A percentile compares a stretch with the other conserved stretches of the same genome.
phyloP scores from a whole-genome alignment of 1,140 invertebrate species.

The Meloidogyne chitwoodi region DNA sequence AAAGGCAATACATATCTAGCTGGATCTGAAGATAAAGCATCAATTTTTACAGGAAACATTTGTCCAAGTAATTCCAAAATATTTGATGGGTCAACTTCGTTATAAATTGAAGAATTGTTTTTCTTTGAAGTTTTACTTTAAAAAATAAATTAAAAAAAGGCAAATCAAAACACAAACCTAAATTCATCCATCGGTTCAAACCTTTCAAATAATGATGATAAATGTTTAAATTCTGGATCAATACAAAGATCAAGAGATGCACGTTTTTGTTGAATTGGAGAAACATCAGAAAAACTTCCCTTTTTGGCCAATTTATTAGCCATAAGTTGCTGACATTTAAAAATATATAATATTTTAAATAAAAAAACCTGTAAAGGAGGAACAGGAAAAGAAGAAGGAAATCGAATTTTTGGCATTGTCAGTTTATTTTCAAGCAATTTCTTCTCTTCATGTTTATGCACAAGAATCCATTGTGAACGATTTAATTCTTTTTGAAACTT shows the following conservation, averaged over 20 bases:
- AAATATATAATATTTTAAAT: slow-evolving; percentile 14
- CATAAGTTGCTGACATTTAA: slow-evolving; percentile 29
- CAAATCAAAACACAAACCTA: too few relatives aligned
- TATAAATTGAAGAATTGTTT: slow-evolving; percentile 44
- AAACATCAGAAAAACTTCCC: not conserved
- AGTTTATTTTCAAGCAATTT: slow-evolving; percentile 34
- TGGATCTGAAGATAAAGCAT: slow-evolving; percentile 40
- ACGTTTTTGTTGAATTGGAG: slow-evolving; percentile 15
- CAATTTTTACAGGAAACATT: slow-evolving; percentile 51
- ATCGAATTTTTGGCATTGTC: slow-evolving; percentile 33
- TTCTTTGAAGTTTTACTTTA: slow-evolving; percentile 9
- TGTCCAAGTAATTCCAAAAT: slow-evolving; percentile 52
- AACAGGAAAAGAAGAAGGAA: slow-evolving; percentile 52
- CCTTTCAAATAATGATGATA: slow-evolving; percentile 45
- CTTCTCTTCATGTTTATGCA: slow-evolving; percentile 57
- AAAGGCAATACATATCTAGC: not conserved
- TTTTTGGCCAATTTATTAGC: slow-evolving; percentile 40
- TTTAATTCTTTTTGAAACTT: slow-evolving; percentile 55
- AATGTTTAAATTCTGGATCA: slow-evolving; percentile 54
- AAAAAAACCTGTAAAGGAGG: slow-evolving; percentile 52
- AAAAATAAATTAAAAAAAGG: not conserved
- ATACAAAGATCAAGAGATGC: slow-evolving; percentile 47
- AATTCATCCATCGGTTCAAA: slow-evolving; percentile 4
- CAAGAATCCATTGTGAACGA: slow-evolving; percentile 53
- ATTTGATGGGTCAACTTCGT: slow-evolving; percentile 47